Evolutionary conservation across 1,140 invertebrate genomes (phyloP).

Genomic region (Scaptomyza hsui): DNA sequence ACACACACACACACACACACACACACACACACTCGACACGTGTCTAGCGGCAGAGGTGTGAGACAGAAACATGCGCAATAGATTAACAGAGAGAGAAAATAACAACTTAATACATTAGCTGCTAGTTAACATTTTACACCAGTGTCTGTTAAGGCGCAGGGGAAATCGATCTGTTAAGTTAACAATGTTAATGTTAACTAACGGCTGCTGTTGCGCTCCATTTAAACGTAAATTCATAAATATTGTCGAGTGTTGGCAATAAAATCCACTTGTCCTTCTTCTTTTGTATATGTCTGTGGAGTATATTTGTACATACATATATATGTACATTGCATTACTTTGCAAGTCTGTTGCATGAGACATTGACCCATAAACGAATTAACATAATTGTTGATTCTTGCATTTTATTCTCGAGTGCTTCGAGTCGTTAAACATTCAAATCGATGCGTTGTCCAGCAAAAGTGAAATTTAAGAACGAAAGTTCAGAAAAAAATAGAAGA

Average conservation of each 20-base stretch:
- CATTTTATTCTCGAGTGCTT: constrained; percentile 65
- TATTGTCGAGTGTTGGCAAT: constrained; percentile 55
- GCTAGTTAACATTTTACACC: constrained; percentile 23
- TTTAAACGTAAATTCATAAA: constrained; percentile 52
- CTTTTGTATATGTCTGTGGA: neutral
- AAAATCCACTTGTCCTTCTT: constrained; percentile 27
- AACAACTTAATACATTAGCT: neutral
- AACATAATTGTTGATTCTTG: constrained; percentile 76
- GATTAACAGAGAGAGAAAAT: constrained; percentile 3
- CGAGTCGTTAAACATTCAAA: constrained; percentile 27
- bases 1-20: constrained; percentile 38
- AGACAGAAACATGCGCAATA: constrained; percentile 61
- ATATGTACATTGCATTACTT: constrained; percentile 10
- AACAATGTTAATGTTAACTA: constrained; percentile 14
- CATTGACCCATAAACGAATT: constrained; percentile 76
- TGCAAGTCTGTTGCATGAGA: constrained; percentile 37
- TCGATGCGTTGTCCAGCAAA: constrained; percentile 40
- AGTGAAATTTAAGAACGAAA: constrained; percentile 5
- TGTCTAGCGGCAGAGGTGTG: constrained; percentile 53
- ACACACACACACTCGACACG: constrained; percentile 44
- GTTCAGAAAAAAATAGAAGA: neutral
- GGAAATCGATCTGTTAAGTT: constrained; percentile 45
- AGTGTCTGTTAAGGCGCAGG: constrained; percentile 40
- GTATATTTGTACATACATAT: constrained; percentile 1
- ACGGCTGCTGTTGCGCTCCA: constrained; percentile 14